A percentile compares a stretch with the other conserved stretches of the same genome.
phyloP scores from a whole-genome alignment of 2,888 invertebrate species.

The Pycnomerus fuliginosus region DNA sequence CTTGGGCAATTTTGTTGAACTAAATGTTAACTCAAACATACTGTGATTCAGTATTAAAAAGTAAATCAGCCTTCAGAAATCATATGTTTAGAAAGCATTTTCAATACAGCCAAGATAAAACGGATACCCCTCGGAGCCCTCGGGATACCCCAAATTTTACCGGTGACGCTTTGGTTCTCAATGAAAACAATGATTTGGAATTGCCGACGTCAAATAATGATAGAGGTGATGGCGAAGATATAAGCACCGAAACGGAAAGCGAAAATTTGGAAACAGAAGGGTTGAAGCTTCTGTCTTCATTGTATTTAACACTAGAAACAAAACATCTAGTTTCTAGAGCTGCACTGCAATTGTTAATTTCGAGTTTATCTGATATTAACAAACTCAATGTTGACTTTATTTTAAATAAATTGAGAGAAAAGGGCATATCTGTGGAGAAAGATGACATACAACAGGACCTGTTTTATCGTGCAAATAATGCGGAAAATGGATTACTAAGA shows the following conservation, averaged over 20 bases:
- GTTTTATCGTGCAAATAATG: background rate
- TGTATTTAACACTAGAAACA: background rate
- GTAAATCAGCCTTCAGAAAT: too few relatives aligned
- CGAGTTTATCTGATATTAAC: background rate
- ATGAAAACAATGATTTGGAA: background rate
- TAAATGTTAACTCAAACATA: too few relatives aligned
- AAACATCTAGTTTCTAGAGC: background rate
- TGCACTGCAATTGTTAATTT: background rate
- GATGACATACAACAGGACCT: background rate
- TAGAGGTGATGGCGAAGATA: background rate
- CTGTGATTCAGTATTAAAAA: too few relatives aligned
- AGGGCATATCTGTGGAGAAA: background rate
- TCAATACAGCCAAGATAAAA: too few relatives aligned
- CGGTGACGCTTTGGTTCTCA: too few relatives aligned
- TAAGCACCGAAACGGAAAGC: background rate
- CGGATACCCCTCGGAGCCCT: too few relatives aligned
- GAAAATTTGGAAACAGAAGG: too few relatives aligned
- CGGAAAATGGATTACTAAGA: background rate
- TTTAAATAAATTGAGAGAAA: background rate
- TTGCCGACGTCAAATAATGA: background rate
- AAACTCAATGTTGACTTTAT: background rate
- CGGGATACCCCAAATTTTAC: too few relatives aligned
- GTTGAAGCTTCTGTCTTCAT: background rate
- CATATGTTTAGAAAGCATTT: too few relatives aligned
- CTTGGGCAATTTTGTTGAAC: too few relatives aligned